A percentile compares a stretch with the other conserved stretches of the same genome.
Evolutionary conservation across 23 tunicate genomes (phyloP).

Genomic region (Ascidia mentula): DNA sequence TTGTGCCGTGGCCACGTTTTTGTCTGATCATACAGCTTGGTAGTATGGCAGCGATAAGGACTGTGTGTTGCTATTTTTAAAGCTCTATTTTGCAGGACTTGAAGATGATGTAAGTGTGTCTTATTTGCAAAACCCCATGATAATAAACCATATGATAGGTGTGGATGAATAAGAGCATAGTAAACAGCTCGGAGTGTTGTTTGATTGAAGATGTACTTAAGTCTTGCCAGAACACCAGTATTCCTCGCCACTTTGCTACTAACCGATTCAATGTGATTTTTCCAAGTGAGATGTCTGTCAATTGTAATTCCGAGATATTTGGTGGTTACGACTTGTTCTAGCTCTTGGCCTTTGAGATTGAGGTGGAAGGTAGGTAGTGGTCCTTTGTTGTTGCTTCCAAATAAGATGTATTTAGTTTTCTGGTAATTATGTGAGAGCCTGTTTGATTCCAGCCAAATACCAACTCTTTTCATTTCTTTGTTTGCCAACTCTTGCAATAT

Average conservation of each 20-base stretch:
- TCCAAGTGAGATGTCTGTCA: constrained; percentile 7
- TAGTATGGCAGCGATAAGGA: too few relatives aligned
- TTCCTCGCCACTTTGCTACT: background rate
- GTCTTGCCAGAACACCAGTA: background rate
- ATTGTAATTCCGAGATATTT: constrained; percentile 12
- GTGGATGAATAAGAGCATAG: constrained; percentile 5
- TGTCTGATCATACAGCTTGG: too few relatives aligned
- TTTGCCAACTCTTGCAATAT: background rate
- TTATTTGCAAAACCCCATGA: constrained; percentile 7
- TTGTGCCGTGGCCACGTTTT: too few relatives aligned
- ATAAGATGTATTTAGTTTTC: constrained; percentile 7
- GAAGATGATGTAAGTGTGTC: background rate
- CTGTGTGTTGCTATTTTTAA: background rate
- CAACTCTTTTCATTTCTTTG: too few relatives aligned
- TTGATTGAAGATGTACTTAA: background rate
- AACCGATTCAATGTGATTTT: background rate
- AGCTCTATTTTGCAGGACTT: background rate
- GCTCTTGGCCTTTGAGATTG: background rate
- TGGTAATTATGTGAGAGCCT: background rate
- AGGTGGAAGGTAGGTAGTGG: constrained; percentile 7
- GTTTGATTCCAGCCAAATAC: background rate
- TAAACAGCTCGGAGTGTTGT: background rate
- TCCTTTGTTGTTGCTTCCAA: constrained; percentile 9
- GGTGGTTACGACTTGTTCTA: background rate
- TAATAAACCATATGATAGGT: background rate